Evolutionary conservation across 2,888 invertebrate genomes (phyloP).

Genomic region (Sinopyrophorus schimmeli): DNA sequence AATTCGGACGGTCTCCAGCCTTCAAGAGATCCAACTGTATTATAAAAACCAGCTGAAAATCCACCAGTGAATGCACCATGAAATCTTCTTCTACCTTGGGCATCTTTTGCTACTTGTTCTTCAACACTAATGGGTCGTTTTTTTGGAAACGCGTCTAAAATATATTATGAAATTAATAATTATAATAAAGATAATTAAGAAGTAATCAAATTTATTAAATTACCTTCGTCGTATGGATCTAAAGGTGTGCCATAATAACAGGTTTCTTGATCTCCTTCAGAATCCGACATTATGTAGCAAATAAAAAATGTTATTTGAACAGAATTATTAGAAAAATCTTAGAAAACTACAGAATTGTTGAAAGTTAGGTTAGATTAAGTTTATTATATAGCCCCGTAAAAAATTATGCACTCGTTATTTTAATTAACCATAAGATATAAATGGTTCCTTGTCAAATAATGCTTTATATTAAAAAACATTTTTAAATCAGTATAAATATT

Average conservation of each 20-base stretch:
- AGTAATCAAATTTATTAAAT: conserved; percentile 27
- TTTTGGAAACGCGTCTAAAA: conserved; percentile 73
- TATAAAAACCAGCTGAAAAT: conserved; percentile 97
- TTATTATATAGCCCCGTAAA: no score
- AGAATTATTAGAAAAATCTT: no score
- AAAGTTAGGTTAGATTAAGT: no score
- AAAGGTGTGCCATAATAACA: conserved; percentile 79
- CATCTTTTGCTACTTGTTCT: conserved; percentile 90
- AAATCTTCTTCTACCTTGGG: conserved; percentile 86
- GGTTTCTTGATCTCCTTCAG: conserved; percentile 69
- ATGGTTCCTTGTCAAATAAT: no score
- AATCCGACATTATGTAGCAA: conserved; percentile 51
- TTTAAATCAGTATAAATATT: no score
- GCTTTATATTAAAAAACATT: no score
- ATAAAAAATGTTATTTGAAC: no score
- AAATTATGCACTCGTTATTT: no score
- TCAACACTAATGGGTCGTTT: conserved; percentile 79
- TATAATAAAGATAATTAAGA: not conserved
- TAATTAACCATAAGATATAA: no score
- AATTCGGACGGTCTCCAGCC: conserved; percentile 93
- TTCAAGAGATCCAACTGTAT: conserved; percentile 93
- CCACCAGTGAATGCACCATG: conserved; percentile 99
- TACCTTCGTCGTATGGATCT: conserved; percentile 84
- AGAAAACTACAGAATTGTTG: no score
- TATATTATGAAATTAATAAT: not conserved